A percentile compares a stretch with the other conserved stretches of the same genome.
phyloP scores from a whole-genome alignment of 2,113 vertebrate species.

The Lipophrys pholis region DNA sequence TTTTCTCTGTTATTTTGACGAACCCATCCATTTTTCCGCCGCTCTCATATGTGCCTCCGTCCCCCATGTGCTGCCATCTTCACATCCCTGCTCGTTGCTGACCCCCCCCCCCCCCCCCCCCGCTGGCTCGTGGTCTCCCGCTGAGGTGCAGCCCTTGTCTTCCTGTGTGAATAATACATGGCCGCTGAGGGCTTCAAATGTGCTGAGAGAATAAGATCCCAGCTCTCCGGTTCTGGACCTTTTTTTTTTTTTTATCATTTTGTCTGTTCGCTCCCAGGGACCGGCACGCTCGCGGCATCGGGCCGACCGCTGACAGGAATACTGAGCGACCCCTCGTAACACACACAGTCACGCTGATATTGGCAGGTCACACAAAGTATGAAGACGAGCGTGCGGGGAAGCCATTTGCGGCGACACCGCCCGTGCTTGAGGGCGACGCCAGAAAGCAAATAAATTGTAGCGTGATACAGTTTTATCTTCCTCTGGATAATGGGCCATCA shows the following conservation, averaged over 20 bases:
- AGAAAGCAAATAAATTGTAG: constrained; percentile 21
- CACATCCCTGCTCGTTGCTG: constrained; percentile 16
- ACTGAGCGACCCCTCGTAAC: constrained; percentile 35
- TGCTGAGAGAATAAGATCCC: constrained; percentile 37
- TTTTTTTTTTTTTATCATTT: neutral
- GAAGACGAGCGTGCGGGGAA: constrained; percentile 3
- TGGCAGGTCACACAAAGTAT: constrained; percentile 8
- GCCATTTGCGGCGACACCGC: neutral
- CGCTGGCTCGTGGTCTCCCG: constrained; percentile 20
- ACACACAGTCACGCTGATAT: constrained; percentile 7
- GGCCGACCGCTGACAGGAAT: constrained; percentile 55
- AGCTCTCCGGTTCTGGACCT: constrained; percentile 9
- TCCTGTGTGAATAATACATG: constrained; percentile 71
- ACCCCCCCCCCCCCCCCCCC: constrained; percentile 15
- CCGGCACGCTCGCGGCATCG: constrained; percentile 34
- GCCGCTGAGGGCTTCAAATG: constrained; percentile 32
- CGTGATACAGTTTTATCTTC: constrained; percentile 35
- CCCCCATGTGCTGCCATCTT: constrained; percentile 24
- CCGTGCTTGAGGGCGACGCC: constrained; percentile 1
- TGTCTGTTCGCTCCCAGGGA: constrained; percentile 49
- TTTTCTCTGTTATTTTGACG: constrained; percentile 27
- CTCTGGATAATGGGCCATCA: constrained; percentile 48
- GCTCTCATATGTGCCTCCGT: constrained; percentile 13
- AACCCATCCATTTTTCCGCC: constrained; percentile 19
- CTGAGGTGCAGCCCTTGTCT: constrained; percentile 35